Conservation (phyloP, 1,140 invertebrate species). For the Orchesella cincta region DNA sequence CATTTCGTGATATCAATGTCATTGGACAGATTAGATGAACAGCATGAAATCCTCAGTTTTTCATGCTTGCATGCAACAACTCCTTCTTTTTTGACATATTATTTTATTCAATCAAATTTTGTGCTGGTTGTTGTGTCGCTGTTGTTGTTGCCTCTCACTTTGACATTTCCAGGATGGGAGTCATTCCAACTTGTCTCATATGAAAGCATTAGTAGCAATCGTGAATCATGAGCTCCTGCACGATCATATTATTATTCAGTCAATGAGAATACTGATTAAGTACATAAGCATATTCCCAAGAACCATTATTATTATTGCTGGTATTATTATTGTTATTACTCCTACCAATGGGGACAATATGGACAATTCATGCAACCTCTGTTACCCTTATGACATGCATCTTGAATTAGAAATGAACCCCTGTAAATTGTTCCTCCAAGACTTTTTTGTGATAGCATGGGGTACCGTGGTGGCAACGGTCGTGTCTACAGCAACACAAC, state of each 20-base stretch:
- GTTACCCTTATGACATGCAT: slow-evolving; percentile 7
- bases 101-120: slow-evolving; percentile 1
- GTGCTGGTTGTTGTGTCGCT: not conserved
- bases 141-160: not conserved
- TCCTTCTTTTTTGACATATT: slow-evolving; percentile 44
- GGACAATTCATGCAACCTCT: slow-evolving; percentile 10
- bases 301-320: not conserved
- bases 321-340: not conserved
- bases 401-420: slow-evolving; percentile 7
- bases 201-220: not conserved
- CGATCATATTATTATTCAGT: slow-evolving; percentile 21
- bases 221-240: slow-evolving; percentile 2
- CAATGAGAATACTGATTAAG: slow-evolving; percentile 10
- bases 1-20: slow-evolving; percentile 48
- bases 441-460: not conserved
- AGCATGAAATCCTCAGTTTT: slow-evolving; percentile 44
- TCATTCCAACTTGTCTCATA: not conserved
- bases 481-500: no score
- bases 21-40: slow-evolving; percentile 46
- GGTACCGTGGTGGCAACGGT: no score
- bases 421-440: not conserved
- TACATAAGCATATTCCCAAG: not conserved
- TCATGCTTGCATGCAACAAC: slow-evolving; percentile 34
- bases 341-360: not conserved
- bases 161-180: slow-evolving; percentile 14